Evolutionary conservation across 2,888 invertebrate species (phyloP), one percentile per base, ranked within the genome.

Genomic region (Digitonthophagus gazella): DNA sequence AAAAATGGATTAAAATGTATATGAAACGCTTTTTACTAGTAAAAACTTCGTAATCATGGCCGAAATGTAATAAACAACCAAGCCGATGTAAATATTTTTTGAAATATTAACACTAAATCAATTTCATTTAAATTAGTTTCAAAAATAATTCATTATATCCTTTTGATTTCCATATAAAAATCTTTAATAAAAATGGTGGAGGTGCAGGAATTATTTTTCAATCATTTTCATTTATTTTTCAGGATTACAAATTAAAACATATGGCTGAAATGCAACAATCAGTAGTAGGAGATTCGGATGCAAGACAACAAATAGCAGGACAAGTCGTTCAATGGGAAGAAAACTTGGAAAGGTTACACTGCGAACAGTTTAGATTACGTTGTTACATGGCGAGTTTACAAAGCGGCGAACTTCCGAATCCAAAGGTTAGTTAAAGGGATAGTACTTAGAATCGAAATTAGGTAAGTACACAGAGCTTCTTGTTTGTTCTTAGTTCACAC

Each of bases 241-340:
- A 97, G 97, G 97, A 98, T 85, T 93, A 95, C 81, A 97, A 97
- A 84, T 86, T 97, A 85, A 96, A 96, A 82, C 97, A 97, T 81
- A 97, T 98, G 97, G 97, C 97, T n/a, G 97, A 97, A 83, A 87
- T 97, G 78, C 97, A 98, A 84, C 92, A 97, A 84, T 95, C 96
- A n/a, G 97, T 97, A 67, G 95, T 97, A 22, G 92, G 94, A 65
- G 97, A 97, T 83, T 91, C 93, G 64, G 95, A 96, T 78, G 93
- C 93, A 71, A 91, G 95, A 70, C 93, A 94, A 79, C 96, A 97
- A 83, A 92, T 98, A 74, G 93, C 92, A 78, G 92, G 92, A 78
- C 97, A 98, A 86, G 96, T 98, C 82, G 86, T 93, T 71, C 95
- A 96, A 81, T 97, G 97, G 96, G 97, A 98, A 79, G 97, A 97